Evolutionary conservation across 2,888 invertebrate genomes (phyloP).

Genomic region (Watsonalla cultraria): DNA sequence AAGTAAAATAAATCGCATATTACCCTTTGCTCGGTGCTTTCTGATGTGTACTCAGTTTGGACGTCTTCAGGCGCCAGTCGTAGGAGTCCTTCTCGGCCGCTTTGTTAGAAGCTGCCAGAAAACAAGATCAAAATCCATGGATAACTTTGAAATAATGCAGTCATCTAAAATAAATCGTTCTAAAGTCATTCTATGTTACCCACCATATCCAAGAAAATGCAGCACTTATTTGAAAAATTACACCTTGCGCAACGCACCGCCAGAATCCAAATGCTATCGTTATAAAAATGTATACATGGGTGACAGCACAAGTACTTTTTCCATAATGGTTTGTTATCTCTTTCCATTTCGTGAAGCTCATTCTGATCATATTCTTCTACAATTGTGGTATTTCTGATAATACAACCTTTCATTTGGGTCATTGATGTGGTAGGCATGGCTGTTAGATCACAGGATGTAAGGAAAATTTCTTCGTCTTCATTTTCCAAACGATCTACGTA

Average conservation of each 20-base stretch:
- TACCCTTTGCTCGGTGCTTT: constrained; percentile 39
- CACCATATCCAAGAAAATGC: constrained; percentile 52
- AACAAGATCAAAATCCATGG: constrained; percentile 13
- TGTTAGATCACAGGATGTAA: constrained; percentile 57
- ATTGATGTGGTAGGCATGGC: constrained; percentile 25
- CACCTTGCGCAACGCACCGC: constrained; percentile 64
- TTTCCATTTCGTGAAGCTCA: constrained; percentile 15
- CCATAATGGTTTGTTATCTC: constrained; percentile 30
- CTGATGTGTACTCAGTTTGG: constrained; percentile 22
- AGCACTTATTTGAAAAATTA: constrained; percentile 33
- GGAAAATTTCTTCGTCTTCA: constrained; percentile 50
- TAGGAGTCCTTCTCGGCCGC: constrained; percentile 42
- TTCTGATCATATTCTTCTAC: constrained; percentile 26
- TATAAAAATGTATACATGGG: constrained; percentile 30
- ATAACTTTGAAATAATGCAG: constrained; percentile 1
- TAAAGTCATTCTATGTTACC: constrained; percentile 17
- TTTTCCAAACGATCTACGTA: constrained; percentile 34
- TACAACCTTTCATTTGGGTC: constrained; percentile 43
- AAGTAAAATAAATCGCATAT: constrained; percentile 3
- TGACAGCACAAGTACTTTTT: constrained; percentile 44
- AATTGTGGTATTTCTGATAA: constrained; percentile 37
- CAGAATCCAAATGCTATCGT: constrained; percentile 47
- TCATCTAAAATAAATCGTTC: neutral
- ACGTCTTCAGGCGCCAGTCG: constrained; percentile 43
- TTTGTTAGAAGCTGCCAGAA: constrained; percentile 46